Evolutionary conservation across 2,888 invertebrate species (phyloP).

Genomic region (Carpatolechia fugitivella): DNA sequence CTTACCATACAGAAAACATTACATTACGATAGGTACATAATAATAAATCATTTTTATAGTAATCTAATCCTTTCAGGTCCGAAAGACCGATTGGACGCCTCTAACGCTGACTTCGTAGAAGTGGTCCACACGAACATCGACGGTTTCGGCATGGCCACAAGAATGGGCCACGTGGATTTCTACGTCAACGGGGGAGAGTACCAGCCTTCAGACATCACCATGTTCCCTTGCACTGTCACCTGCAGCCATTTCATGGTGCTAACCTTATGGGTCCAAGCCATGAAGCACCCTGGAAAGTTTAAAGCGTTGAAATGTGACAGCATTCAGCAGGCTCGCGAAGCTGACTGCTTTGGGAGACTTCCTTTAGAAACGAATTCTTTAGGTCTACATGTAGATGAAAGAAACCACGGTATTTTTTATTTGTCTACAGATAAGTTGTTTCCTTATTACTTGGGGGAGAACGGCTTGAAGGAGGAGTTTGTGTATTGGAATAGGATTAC

Average conservation of each 20-base stretch:
- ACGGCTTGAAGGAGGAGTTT: conserved; percentile 53
- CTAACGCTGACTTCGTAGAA: conserved; percentile 65
- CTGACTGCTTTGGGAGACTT: conserved; percentile 45
- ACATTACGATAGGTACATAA: too few relatives aligned
- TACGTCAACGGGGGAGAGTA: conserved; percentile 70
- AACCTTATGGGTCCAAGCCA: conserved; percentile 51
- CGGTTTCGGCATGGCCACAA: conserved; percentile 64
- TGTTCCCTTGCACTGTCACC: conserved; percentile 57
- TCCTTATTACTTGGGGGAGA: conserved; percentile 59
- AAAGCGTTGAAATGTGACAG: conserved; percentile 54
- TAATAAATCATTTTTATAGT: too few relatives aligned
- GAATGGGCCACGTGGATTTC: conserved; percentile 67
- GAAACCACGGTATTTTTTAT: conserved; percentile 55
- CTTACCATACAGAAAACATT: too few relatives aligned
- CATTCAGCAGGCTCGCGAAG: conserved; percentile 63
- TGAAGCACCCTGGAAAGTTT: conserved; percentile 57
- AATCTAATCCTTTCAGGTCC: conserved; percentile 29
- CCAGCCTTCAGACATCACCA: conserved; percentile 58
- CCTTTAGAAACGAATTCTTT: conserved; percentile 52
- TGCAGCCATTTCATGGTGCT: conserved; percentile 68
- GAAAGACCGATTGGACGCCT: conserved; percentile 49
- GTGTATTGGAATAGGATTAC: conserved; percentile 55
- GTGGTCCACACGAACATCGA: conserved; percentile 72
- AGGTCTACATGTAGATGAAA: conserved; percentile 48
- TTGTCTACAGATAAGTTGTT: conserved; percentile 53